A percentile compares a stretch with the other conserved stretches of the same genome.
Conservation (phyloP, 2,797 vertebrate species). For the Sebastolobus alascanus region DNA sequence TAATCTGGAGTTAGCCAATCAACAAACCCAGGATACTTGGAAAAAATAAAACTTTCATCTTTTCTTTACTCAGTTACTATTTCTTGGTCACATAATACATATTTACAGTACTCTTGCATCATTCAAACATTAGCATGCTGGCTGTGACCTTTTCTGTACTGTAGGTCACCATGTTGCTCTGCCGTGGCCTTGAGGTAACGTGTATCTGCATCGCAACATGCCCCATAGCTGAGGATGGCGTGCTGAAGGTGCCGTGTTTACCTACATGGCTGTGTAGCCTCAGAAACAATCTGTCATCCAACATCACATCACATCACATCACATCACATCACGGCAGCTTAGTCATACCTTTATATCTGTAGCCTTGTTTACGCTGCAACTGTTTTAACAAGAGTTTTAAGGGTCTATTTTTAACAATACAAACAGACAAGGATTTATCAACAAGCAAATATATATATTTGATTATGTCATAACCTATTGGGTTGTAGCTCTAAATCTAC, state of each 20-base stretch:
- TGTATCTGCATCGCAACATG: slow-evolving; percentile 18
- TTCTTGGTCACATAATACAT: not conserved
- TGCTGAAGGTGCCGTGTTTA: slow-evolving; percentile 44
- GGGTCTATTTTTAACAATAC: not conserved
- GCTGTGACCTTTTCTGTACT: not conserved
- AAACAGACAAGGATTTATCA: not conserved
- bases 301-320: not conserved
- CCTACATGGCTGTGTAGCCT: slow-evolving; percentile 1
- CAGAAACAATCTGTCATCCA: not conserved
- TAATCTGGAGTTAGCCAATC: not conserved
- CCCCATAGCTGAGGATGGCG: slow-evolving; percentile 6
- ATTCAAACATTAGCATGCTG: not conserved
- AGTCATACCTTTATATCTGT: slow-evolving; percentile 28
- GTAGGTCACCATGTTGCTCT: not conserved
- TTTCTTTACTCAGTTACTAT: not conserved
- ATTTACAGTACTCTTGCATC: not conserved
- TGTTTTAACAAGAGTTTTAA: not conserved
- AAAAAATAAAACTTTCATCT: not conserved
- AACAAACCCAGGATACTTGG: not conserved
- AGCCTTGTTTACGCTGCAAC: slow-evolving; percentile 12
- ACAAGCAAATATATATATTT: not conserved
- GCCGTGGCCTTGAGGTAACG: not conserved
- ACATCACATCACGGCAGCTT: slow-evolving; percentile 29
- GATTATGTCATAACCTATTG: not conserved
- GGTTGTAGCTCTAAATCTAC: not conserved